A percentile compares a stretch with the other conserved stretches of the same genome.
Conservation (phyloP, 2,113 vertebrate species). For the Carassius auratus region DNA sequence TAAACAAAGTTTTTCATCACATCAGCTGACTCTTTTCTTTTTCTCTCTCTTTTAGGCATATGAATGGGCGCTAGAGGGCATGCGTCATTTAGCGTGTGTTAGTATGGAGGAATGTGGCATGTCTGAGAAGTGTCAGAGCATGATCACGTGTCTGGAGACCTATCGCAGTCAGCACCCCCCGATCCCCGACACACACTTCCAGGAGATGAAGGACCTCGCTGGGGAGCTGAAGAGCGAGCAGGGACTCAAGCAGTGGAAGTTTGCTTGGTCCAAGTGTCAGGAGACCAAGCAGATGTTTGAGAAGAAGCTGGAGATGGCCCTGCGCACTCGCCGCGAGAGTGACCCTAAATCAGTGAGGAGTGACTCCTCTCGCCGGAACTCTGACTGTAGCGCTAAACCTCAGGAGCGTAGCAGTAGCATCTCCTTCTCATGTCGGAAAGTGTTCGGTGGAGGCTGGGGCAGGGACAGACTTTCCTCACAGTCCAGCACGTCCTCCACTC, state of each 20-base stretch:
- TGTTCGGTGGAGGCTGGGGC: slow-evolving; percentile 54
- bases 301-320: slow-evolving; percentile 79
- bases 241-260: slow-evolving; percentile 82
- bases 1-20: not conserved
- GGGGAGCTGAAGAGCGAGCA: slow-evolving; percentile 77
- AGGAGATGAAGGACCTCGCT: slow-evolving; percentile 85
- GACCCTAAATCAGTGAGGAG: slow-evolving; percentile 11
- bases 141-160: slow-evolving; percentile 76
- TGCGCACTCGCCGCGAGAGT: slow-evolving; percentile 63
- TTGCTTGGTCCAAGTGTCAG: slow-evolving; percentile 84
- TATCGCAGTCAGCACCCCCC: slow-evolving; percentile 77
- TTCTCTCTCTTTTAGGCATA: slow-evolving; percentile 72
- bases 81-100: slow-evolving; percentile 77
- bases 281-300: slow-evolving; percentile 83
- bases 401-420: slow-evolving; percentile 65
- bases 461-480: slow-evolving; percentile 58
- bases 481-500: slow-evolving; percentile 57
- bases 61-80: slow-evolving; percentile 82
- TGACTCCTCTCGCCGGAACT: slow-evolving; percentile 55
- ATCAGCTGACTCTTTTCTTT: not conserved
- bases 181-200: slow-evolving; percentile 76
- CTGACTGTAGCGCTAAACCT: slow-evolving; percentile 38
- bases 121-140: slow-evolving; percentile 64
- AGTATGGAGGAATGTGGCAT: slow-evolving; percentile 79
- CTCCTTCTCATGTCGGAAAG: slow-evolving; percentile 61